Percentiles rank a stretch among this genome's conserved stretches.
Evolutionary conservation across 2,888 invertebrate species (phyloP).

Genomic region (Rhynchonema sp.): DNA sequence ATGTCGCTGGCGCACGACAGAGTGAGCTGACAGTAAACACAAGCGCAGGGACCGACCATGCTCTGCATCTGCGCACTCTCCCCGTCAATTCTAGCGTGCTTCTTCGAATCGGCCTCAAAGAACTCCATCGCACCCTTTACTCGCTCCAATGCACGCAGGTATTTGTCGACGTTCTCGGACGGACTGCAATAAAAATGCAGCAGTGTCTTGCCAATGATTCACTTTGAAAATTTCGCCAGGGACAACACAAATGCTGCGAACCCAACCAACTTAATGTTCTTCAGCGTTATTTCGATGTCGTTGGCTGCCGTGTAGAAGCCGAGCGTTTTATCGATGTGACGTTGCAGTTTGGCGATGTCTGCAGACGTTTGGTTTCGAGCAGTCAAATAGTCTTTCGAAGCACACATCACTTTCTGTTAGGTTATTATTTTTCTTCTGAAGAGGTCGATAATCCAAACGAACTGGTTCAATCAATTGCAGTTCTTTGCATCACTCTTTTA

Average conservation of each 20-base stretch:
- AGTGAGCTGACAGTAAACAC: slow-evolving; percentile 1
- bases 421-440: too few species aligned
- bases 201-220: not conserved
- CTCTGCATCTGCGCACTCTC: slow-evolving; percentile 71
- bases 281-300: slow-evolving; percentile 62
- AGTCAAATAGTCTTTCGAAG: too few species aligned
- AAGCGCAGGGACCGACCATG: slow-evolving; percentile 65
- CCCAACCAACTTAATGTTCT: slow-evolving; percentile 3
- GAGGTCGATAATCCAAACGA: too few species aligned
- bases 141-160: slow-evolving; percentile 54
- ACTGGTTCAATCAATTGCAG: too few species aligned
- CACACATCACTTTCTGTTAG: too few species aligned
- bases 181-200: slow-evolving; percentile 23
- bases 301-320: slow-evolving; percentile 84
- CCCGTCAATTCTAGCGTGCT: slow-evolving; percentile 30
- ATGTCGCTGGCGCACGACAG: too few species aligned
- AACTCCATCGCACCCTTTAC: slow-evolving; percentile 68
- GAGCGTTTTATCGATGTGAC: slow-evolving; percentile 72
- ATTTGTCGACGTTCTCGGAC: slow-evolving; percentile 38
- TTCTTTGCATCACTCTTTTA: too few species aligned
- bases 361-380: too few species aligned
- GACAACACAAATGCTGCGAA: not conserved
- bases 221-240: not conserved
- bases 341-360: slow-evolving; percentile 79
- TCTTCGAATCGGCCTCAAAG: slow-evolving; percentile 74